Base-by-base conservation (phyloP, 2,888 invertebrate genomes). In the Microctonus aethiopoides region DNA sequence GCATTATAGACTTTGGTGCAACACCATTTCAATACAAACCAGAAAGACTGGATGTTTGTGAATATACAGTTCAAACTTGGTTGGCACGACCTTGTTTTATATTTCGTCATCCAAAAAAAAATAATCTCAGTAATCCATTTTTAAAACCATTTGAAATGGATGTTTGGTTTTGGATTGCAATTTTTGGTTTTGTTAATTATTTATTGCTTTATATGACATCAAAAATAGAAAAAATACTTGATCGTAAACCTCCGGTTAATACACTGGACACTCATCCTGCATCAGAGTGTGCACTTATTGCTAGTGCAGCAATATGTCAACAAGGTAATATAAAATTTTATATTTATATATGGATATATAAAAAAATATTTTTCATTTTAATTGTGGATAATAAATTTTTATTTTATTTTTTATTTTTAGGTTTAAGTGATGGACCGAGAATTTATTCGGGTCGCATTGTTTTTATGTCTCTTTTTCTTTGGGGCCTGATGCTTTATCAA, bases 31-130 rank as follows among this genome's bases (percentile, higher is more conserved):
- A 92, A 85, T 91, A 90, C 80, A 89, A 91, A 79, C 81, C 87
- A n/a, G 92, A 93, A 77, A 87, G 93, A 77, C 69, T 87, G 59
- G 86, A 85, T 76, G 88, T 89, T 68, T 87, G 90, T 68, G 89
- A 91, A 77, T 91, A 90, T 73, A 89, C 90, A 29, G 89, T 89
- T 5, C 90, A 90, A 76, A 89, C 90, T 16, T 92, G 91, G 91
- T 87, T 88, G 74, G 88, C 90, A 67, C 90, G 92, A 72, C 90
- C 91, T 3, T 88, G 89, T 63, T 91, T 93, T 79, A 90, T 93
- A 72, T 91, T 93, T 78, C 90, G 92, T 0, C 91, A 92, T 80
- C 93, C 93, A 0, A 90, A 91, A 75, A 88, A 88, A 51, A 88
- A 89, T 0, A 89, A 89, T 24, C 89, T 91, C 77, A 90, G 89